These are phyloP conservation scores for Agriotes lineatus DNA, from an alignment of 2,888 invertebrate species.

Conservation along the genomic window DNA sequence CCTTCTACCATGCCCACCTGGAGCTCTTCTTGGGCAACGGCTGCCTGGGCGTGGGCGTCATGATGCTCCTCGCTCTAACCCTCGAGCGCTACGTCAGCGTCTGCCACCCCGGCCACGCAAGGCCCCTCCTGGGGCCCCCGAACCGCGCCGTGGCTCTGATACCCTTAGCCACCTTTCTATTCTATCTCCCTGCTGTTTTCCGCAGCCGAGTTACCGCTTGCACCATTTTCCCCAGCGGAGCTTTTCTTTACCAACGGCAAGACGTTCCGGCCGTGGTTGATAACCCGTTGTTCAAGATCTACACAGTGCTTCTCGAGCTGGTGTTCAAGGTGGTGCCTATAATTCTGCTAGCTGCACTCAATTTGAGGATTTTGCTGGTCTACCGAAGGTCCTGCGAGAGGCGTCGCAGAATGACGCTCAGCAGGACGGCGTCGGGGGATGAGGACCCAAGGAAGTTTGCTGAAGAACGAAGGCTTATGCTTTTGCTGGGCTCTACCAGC, in stretches of 20 bases:
- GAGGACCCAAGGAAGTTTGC: slow-evolving; percentile 76
- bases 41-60: slow-evolving; percentile 80
- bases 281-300: slow-evolving; percentile 66
- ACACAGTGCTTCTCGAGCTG: slow-evolving; percentile 74
- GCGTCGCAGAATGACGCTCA: slow-evolving; percentile 75
- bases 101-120: slow-evolving; percentile 77
- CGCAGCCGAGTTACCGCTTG: slow-evolving; percentile 73
- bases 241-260: slow-evolving; percentile 69
- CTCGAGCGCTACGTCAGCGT: slow-evolving; percentile 82
- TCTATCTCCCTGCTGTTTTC: slow-evolving; percentile 79
- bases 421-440: slow-evolving; percentile 70
- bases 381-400: slow-evolving; percentile 76
- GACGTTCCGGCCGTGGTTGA: slow-evolving; percentile 60
- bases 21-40: slow-evolving; percentile 81
- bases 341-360: slow-evolving; percentile 74
- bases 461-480: slow-evolving; percentile 75
- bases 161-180: slow-evolving; percentile 74
- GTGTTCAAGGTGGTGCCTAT: slow-evolving; percentile 79
- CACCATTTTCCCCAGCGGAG: slow-evolving; percentile 65
- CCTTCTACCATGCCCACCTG: slow-evolving; percentile 77
- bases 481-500: slow-evolving; percentile 76
- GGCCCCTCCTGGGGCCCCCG: slow-evolving; percentile 75
- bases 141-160: slow-evolving; percentile 75
- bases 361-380: slow-evolving; percentile 75
- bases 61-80: slow-evolving; percentile 81